Percentiles rank a stretch among this genome's conserved stretches.
These are phyloP conservation scores for Pseudoatta argentina DNA, from an alignment of 1,140 invertebrate species.

Conservation along the genomic window DNA sequence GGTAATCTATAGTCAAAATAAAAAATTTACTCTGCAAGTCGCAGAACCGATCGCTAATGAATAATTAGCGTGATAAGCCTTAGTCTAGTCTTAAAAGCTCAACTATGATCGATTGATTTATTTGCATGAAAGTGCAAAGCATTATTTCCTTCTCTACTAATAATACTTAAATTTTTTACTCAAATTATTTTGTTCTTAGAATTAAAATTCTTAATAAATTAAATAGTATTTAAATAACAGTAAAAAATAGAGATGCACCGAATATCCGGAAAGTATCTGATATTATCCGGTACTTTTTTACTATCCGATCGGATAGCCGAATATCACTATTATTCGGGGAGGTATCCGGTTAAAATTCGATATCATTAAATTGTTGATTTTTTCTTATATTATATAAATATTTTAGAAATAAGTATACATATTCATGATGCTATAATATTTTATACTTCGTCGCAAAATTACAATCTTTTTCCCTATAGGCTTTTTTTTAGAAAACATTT, in stretches of 20 bases:
- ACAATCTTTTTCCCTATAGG: too few species aligned
- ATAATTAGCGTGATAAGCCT: conserved; percentile 51
- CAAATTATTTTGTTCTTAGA: neutral
- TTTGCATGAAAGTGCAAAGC: neutral
- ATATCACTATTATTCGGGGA: too few species aligned
- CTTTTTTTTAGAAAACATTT: too few species aligned
- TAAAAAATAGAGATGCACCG: neutral
- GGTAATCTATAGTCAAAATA: conserved; percentile 31
- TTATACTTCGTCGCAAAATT: too few species aligned
- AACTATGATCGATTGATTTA: conserved; percentile 38
- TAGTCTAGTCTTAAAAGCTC: conserved; percentile 13
- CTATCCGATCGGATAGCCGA: too few species aligned
- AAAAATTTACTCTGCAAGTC: conserved; percentile 33
- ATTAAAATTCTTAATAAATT: neutral
- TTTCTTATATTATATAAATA: too few species aligned
- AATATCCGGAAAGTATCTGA: too few species aligned
- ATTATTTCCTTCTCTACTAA: neutral
- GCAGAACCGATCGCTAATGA: conserved; percentile 15
- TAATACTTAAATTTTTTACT: neutral
- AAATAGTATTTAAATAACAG: neutral
- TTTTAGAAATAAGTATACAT: too few species aligned
- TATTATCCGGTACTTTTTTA: too few species aligned
- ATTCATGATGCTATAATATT: too few species aligned
- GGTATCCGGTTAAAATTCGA: too few species aligned
- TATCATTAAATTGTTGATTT: too few species aligned